These are phyloP conservation scores for Lomographa bimaculata DNA, from an alignment of 2,888 invertebrate genomes.

Conservation along the genomic window DNA sequence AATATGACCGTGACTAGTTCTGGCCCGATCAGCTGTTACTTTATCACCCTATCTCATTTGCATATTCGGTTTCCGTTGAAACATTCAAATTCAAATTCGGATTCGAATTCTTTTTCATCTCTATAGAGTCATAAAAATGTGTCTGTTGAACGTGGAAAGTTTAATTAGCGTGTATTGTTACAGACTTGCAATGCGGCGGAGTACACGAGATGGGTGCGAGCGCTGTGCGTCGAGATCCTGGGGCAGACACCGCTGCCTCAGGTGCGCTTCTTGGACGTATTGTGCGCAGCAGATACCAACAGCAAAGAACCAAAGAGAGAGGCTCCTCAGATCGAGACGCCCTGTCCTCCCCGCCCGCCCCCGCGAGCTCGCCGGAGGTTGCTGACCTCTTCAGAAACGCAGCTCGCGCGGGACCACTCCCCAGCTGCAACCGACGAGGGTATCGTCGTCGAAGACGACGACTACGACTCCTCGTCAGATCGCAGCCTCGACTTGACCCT, in stretches of 20 bases:
- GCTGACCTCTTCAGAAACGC: constrained; percentile 68
- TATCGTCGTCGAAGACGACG: constrained; percentile 81
- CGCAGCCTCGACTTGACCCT: constrained; percentile 81
- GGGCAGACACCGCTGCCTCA: constrained; percentile 89
- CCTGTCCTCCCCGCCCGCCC: constrained; percentile 71
- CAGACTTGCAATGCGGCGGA: constrained; percentile 88
- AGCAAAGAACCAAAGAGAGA: constrained; percentile 68
- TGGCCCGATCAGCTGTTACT: constrained; percentile 51
- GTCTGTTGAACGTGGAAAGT: constrained; percentile 31
- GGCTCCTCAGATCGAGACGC: constrained; percentile 59
- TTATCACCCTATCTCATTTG: constrained; percentile 46
- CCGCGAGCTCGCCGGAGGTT: constrained; percentile 72
- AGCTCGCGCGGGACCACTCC: constrained; percentile 71
- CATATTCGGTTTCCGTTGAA: constrained; percentile 38
- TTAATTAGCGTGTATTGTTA: constrained; percentile 59
- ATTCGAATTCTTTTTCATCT: constrained; percentile 38
- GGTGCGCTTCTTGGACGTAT: constrained; percentile 88
- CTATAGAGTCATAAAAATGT: constrained; percentile 45
- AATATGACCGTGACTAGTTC: constrained; percentile 56
- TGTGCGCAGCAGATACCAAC: constrained; percentile 83
- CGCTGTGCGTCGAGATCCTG: constrained; percentile 89
- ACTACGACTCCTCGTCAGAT: constrained; percentile 82
- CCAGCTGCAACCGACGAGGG: constrained; percentile 80
- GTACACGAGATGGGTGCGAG: constrained; percentile 89
- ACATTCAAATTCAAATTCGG: constrained; percentile 36